Evolutionary conservation across 2,888 invertebrate species (phyloP), one percentile per base, ranked within the genome.

Genomic region (Epinotia bilunana): DNA sequence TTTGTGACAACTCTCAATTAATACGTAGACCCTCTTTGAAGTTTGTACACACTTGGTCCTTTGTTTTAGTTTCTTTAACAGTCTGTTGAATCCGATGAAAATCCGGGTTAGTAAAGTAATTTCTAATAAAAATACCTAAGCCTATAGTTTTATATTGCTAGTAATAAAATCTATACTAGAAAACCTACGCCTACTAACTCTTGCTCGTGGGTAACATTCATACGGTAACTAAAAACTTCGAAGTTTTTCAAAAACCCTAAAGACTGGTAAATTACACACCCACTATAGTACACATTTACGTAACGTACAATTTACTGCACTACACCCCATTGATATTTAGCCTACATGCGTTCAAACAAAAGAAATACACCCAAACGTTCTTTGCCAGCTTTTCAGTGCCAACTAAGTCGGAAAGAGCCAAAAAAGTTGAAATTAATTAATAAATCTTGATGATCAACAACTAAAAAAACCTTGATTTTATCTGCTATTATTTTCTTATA

Each of bases 361-460:
- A 72, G 75, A 67, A 72, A 16, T 62, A 61, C 75, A 61, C 12
- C 11, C 55, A 62, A 61, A 61, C 46, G 46, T 46, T 62, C 28
- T 72, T 72, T 75, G 75, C 75, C 75, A 75, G 61, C 33, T 72
- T 71, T 72, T 61, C 65, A 55, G 71, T 67, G 75, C 75, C 75
- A 75, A 72, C 65, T 60, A 53, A 11, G 20, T 18, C 12, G 61
- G 57, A 75, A 20, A 67, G 72, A 55, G 72, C 75, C 71, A 72
- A 65, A 60, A 49, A 67, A 46, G 28, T 62, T 68, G 55, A 61
- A 61, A 62, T 67, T n/a, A n/a, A n/a, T n/a, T n/a, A n/a, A 72
- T 71, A 55, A 71, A 23, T 65, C 20, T 28, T 18, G 20, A 18
- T 11, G 18, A 62, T 4, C 7, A 16, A n/a, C 16, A 43, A 39